Base-by-base conservation (phyloP, 1,140 invertebrate species). In the Drosophila sp. region DNA sequence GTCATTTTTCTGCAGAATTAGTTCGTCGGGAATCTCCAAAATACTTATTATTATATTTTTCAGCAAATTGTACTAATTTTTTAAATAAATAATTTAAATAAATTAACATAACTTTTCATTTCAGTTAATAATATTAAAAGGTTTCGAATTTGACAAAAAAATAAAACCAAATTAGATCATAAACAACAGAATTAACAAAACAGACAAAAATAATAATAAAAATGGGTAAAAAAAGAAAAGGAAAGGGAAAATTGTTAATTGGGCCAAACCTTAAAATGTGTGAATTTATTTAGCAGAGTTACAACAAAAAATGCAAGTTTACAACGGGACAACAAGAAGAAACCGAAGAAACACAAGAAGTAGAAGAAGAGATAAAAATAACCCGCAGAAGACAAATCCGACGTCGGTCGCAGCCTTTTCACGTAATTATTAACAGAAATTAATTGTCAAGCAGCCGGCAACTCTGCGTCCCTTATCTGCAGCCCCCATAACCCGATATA, bases 401-500 rank as follows among this genome's bases (percentile, higher is more conserved):
- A 67, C 38, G 41, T 36, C 29, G 73, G 53, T 69, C 65, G 72
- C 58, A 63, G 56, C 62, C 70, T 61, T 76, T 76, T 66, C 73
- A 66, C 69, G 72, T 76, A 72, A 76, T 76, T 72, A 76, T 76
- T 72, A 72, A 62, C 69, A 76, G 63, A 72, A 76, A 76, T 76
- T 72, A 76, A 72, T 72, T 72, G 62, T 66, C 56, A 65, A 73
- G 64, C 61, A 57, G 51, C 48, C 16, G 40, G 46, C 40, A 27
- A 7, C 54, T 40, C 18, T 27, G 48, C 27, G 27, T 32, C 48
- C 38, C 18, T 50, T 27, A 25, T 50, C 59, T 29, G n/a, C 9
- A 46, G 9, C 3, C 4, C 13, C 43, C 8, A 29, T n/a, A 29
- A 50, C 46, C 11, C 46, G n/a, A 13, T 7, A 7, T 4, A 27